Evolutionary conservation across 1,140 invertebrate species (phyloP), one percentile per base, ranked within the genome.

Genomic region (Adelges cooleyi): DNA sequence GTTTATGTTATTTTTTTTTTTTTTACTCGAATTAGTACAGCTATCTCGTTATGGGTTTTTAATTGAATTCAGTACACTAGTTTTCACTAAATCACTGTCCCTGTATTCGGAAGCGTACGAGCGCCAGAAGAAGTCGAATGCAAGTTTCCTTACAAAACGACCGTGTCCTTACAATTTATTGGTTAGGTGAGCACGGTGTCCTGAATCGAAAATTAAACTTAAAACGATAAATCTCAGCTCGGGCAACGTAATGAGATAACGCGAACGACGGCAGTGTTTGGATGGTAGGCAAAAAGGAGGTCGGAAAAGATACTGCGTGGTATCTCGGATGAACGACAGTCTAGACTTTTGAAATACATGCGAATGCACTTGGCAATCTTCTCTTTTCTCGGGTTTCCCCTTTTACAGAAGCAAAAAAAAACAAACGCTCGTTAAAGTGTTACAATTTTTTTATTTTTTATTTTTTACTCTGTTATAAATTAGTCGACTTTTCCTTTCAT

Each of bases 141-240:
- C 56, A 48, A 62, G 56, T 62, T 62, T 62, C 29, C 23, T 40
- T 62, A 62, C 56, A 62, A 62, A 62, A 62, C 56, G 38, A 62
- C 22, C 17, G 42, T 62, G 56, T 62, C 42, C 42, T 48, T 62
- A 62, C 40, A 62, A 62, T 62, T 62, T 62, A 62, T 62, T 48
- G 56, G 56, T 48, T 46, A 62, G 56, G 56, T 62, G 56, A 48
- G 40, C 42, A 48, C 42, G 42, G 56, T 62, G 23, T 62, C 42
- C 42, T 48, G 56, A 48, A 62, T 62, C 56, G 42, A 62, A 62
- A 62, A 62, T 62, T 62, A 62, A 62, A 62, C 56, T 62, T 48
- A 48, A 62, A 62, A 62, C 56, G 38, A 62, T 62, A 62, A 62
- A 62, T 62, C 42, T 62, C 56, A 0, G 2, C 23, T 33, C 11